Conservation (phyloP, 2,797 vertebrate genomes). For the Tauraco hartlaubi region DNA sequence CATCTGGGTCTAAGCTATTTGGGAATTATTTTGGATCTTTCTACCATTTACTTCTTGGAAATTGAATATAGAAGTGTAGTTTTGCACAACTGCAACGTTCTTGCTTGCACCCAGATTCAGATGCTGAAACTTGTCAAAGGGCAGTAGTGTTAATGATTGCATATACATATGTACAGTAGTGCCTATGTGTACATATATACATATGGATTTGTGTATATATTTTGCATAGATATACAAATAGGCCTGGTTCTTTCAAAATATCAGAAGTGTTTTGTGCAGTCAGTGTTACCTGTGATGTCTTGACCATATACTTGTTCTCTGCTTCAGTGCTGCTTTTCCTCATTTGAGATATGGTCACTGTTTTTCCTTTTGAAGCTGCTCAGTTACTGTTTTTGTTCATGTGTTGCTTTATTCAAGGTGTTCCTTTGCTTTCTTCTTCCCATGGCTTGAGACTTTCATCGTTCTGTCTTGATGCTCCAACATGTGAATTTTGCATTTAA, state of each 20-base stretch:
- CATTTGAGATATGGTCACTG: neutral
- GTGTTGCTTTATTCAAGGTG: neutral
- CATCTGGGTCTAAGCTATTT: neutral
- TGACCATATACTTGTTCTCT: neutral
- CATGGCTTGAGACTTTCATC: neutral
- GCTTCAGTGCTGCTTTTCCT: slow-evolving; percentile 29
- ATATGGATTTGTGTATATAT: slow-evolving; percentile 78
- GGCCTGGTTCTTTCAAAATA: slow-evolving; percentile 50
- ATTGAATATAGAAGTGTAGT: neutral
- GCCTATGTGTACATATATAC: slow-evolving; percentile 77
- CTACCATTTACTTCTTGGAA: neutral
- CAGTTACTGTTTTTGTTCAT: neutral
- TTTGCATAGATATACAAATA: slow-evolving; percentile 71
- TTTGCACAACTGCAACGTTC: slow-evolving; percentile 35
- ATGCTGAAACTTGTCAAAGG: slow-evolving; percentile 9
- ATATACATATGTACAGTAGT: slow-evolving; percentile 72
- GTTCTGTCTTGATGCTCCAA: slow-evolving; percentile 4
- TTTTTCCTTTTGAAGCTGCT: slow-evolving; percentile 29
- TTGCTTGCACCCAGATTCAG: slow-evolving; percentile 25
- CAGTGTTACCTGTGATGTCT: slow-evolving; percentile 52
- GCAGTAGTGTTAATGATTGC: slow-evolving; percentile 26
- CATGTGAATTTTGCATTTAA: slow-evolving; percentile 30
- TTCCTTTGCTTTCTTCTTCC: slow-evolving; percentile 14
- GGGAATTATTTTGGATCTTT: slow-evolving; percentile 17
- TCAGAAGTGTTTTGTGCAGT: slow-evolving; percentile 56